Percentiles rank a stretch among this genome's conserved stretches.
These are phyloP conservation scores for Macrosiphum euphorbiae DNA, from an alignment of 2,888 invertebrate species.

Conservation along the genomic window DNA sequence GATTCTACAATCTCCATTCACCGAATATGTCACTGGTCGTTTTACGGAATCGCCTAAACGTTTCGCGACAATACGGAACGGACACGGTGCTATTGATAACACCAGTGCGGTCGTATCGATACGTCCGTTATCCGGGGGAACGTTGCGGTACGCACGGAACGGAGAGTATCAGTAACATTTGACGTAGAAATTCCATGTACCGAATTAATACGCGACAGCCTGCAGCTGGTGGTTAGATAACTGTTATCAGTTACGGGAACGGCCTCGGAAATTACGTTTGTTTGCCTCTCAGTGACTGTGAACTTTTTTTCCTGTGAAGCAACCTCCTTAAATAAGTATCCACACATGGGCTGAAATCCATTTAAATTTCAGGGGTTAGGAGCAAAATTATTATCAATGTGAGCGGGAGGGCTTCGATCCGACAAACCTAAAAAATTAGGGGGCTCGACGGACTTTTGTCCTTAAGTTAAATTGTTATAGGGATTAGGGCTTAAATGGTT, in stretches of 20 bases:
- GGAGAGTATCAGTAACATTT: conserved; percentile 10
- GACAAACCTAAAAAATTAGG: too few species aligned
- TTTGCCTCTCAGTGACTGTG: too few species aligned
- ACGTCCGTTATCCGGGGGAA: not conserved
- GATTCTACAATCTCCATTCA: conserved; percentile 55
- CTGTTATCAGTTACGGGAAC: not conserved
- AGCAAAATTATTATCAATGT: too few species aligned
- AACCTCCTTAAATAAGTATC: too few species aligned
- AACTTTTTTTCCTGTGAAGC: too few species aligned
- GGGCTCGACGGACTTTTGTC: too few species aligned
- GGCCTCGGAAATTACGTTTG: not conserved
- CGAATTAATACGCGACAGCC: not conserved
- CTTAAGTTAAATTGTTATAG: too few species aligned
- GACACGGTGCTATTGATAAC: conserved; percentile 41
- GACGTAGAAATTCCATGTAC: not conserved
- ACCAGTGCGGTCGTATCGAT: not conserved
- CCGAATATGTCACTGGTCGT: conserved; percentile 42
- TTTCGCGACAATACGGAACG: conserved; percentile 30
- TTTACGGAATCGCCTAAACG: not conserved
- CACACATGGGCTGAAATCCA: too few species aligned
- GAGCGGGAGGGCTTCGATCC: too few species aligned
- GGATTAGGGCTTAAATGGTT: too few species aligned
- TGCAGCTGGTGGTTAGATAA: not conserved
- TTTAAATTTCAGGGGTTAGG: too few species aligned
- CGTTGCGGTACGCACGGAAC: conserved; percentile 11